Percentiles rank a stretch among this genome's conserved stretches.
These are phyloP conservation scores for Coracopsis vasa DNA, from an alignment of 2,113 vertebrate genomes.

Conservation along the genomic window DNA sequence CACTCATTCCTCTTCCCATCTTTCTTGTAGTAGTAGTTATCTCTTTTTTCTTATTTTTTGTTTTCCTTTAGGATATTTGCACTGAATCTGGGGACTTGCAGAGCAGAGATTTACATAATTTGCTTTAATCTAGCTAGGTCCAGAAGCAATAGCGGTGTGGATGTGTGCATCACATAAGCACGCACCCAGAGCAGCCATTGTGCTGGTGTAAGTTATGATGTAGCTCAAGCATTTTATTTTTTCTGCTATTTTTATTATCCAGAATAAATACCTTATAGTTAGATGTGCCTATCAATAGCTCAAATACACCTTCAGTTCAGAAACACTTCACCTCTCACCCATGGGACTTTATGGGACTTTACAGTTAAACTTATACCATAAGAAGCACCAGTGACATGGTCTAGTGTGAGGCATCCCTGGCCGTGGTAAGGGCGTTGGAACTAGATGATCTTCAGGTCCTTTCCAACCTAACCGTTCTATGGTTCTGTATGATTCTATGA, in stretches of 20 bases:
- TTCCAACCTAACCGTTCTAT: not conserved
- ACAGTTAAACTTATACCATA: not conserved
- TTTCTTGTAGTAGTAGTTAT: not conserved
- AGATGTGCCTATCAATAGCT: not conserved
- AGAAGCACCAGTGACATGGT: not conserved
- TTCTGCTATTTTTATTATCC: not conserved
- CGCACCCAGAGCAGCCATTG: not conserved
- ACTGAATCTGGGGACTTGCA: not conserved
- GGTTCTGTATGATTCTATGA: not conserved
- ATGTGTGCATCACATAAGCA: not conserved
- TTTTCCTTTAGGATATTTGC: not conserved
- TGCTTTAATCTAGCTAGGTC: not conserved
- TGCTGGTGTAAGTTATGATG: not conserved
- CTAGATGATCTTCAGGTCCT: not conserved
- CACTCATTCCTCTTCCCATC: fast-evolving
- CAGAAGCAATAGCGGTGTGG: not conserved
- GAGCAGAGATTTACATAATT: not conserved
- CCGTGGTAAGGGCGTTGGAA: not conserved
- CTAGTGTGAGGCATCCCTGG: not conserved
- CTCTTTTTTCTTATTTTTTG: not conserved
- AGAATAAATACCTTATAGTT: not conserved
- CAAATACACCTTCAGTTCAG: not conserved
- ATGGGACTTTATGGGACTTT: not conserved
- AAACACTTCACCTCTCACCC: not conserved
- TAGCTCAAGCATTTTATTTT: not conserved